These are phyloP conservation scores for Phaenicophaeus curvirostris DNA, from an alignment of 2,797 vertebrate genomes.

Conservation along the genomic window DNA sequence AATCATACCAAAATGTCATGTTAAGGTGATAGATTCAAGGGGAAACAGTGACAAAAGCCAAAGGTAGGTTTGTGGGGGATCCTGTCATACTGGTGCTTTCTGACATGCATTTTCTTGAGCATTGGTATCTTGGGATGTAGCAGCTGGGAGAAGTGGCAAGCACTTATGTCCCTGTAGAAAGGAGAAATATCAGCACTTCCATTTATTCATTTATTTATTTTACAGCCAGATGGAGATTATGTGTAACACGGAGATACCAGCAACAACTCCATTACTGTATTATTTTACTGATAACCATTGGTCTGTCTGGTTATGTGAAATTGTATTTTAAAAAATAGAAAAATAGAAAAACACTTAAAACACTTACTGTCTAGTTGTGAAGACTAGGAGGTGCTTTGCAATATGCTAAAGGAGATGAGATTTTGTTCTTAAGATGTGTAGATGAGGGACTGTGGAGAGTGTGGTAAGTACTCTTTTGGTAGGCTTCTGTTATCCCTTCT, in stretches of 20 bases:
- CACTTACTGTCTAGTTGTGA: background rate
- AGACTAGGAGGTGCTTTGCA: background rate
- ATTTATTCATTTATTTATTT: slow-evolving; percentile 13
- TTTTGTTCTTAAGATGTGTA: background rate
- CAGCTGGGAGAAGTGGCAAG: background rate
- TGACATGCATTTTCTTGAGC: background rate
- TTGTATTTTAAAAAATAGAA: background rate
- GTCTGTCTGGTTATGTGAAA: background rate
- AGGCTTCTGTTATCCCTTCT: background rate
- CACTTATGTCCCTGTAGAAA: background rate
- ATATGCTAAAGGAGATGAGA: background rate
- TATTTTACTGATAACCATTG: background rate
- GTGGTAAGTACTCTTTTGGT: background rate
- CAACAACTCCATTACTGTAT: fast-evolving
- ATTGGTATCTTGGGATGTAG: background rate
- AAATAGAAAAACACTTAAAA: background rate
- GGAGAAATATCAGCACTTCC: background rate
- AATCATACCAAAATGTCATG: background rate
- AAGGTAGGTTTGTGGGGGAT: background rate
- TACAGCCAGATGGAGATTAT: background rate
- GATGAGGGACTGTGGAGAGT: background rate
- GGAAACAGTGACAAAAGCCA: background rate
- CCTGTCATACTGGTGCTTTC: background rate
- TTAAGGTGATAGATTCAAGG: background rate
- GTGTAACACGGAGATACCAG: background rate